Evolutionary conservation across 2,888 invertebrate species (phyloP).

Genomic region (Phaonia tiefii): DNA sequence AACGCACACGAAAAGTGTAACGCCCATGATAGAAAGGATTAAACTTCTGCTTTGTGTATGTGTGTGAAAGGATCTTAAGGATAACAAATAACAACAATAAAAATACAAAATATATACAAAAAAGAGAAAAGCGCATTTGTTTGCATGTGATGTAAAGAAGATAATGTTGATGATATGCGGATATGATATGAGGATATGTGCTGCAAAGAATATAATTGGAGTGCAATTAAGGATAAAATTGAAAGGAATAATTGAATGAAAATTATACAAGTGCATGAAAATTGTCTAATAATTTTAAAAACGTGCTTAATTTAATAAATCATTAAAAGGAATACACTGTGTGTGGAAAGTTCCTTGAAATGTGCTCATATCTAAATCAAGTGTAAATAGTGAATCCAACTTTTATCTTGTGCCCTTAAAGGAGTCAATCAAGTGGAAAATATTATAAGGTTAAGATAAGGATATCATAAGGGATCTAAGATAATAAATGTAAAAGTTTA

Average conservation of each 20-base stretch:
- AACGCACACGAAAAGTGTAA: conserved; percentile 4
- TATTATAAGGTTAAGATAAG: no score
- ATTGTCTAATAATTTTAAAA: no score
- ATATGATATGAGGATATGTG: not conserved
- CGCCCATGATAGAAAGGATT: conserved; percentile 12
- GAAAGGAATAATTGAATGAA: conserved; percentile 26
- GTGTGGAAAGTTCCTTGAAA: no score
- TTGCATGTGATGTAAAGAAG: conserved; percentile 4
- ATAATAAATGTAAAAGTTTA: no score
- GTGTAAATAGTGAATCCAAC: no score
- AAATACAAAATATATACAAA: not conserved
- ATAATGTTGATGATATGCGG: not conserved
- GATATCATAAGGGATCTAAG: no score
- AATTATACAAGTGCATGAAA: not conserved
- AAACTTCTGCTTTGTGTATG: not conserved
- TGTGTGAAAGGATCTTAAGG: conserved; percentile 4
- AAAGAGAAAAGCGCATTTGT: conserved; percentile 26
- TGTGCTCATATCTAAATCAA: no score
- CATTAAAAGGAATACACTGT: no score
- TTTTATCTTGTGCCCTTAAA: no score
- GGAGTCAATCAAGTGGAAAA: no score
- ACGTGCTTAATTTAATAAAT: no score
- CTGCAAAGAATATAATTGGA: conserved; percentile 23
- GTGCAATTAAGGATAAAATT: conserved; percentile 30
- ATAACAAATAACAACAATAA: conserved; percentile 8